These are phyloP conservation scores for Podilymbus podiceps DNA, from an alignment of 2,113 vertebrate species.

Conservation along the genomic window DNA sequence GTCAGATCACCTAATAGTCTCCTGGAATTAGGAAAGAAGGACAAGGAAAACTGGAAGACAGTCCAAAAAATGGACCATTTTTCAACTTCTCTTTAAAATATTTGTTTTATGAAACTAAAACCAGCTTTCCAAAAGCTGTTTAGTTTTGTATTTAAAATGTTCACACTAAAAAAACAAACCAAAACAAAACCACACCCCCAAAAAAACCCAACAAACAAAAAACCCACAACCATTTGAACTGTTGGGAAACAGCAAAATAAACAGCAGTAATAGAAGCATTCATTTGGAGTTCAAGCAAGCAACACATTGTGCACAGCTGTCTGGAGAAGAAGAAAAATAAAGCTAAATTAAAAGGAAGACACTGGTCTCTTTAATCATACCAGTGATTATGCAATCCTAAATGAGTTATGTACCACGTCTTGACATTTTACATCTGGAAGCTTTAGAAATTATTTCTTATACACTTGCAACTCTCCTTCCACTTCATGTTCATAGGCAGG, in stretches of 20 bases:
- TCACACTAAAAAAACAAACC: not conserved
- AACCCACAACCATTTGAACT: not conserved
- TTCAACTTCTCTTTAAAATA: constrained; percentile 11
- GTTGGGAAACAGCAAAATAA: constrained; percentile 76
- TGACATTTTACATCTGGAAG: constrained; percentile 67
- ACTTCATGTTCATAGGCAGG: not conserved
- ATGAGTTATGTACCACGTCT: constrained; percentile 59
- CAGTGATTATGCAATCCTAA: constrained; percentile 68
- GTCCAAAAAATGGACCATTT: not conserved
- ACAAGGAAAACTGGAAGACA: not conserved
- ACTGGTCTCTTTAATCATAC: constrained; percentile 70
- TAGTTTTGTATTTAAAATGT: constrained; percentile 30
- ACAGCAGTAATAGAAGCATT: constrained; percentile 60
- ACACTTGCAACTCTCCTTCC: not conserved
- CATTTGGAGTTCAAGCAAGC: constrained; percentile 52
- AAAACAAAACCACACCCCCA: no score
- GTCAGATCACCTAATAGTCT: not conserved
- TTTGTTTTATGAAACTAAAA: not conserved
- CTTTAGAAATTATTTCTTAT: constrained; percentile 54
- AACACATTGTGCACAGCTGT: constrained; percentile 82
- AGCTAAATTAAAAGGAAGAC: constrained; percentile 68
- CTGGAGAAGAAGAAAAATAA: constrained; percentile 74
- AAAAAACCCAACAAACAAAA: not conserved
- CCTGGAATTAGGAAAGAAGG: not conserved
- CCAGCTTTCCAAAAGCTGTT: not conserved